phyloP scores from a whole-genome alignment of 2,797 vertebrate genomes.

The Acropternis orthonyx region DNA sequence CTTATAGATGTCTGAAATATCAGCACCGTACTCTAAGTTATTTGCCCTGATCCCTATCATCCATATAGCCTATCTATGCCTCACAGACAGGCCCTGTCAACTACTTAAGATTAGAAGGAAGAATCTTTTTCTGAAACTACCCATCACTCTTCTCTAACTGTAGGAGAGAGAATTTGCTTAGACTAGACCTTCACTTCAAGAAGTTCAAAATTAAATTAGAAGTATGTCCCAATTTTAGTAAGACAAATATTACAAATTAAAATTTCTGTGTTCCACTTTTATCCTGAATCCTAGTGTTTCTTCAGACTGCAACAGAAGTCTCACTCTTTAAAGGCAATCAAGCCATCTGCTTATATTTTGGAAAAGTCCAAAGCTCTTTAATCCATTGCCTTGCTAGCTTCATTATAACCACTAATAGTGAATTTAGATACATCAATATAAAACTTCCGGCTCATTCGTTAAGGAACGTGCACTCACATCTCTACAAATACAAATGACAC shows the following conservation, averaged over 20 bases:
- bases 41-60: background rate
- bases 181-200: background rate
- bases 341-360: background rate
- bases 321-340: background rate
- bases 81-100: background rate
- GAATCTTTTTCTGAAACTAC: background rate
- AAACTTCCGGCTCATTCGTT: background rate
- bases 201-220: background rate
- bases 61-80: background rate
- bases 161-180: background rate
- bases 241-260: background rate
- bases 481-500: background rate
- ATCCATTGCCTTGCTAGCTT: background rate
- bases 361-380: background rate
- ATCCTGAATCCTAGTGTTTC: background rate
- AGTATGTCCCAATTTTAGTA: background rate
- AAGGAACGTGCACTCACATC: background rate
- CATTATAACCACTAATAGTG: background rate
- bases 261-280: background rate
- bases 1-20: background rate
- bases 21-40: background rate
- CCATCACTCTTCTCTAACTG: background rate
- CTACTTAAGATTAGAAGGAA: background rate
- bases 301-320: background rate
- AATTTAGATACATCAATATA: background rate